Base-by-base conservation (phyloP, 2,113 vertebrate genomes). In the Aptenodytes forsteri region DNA sequence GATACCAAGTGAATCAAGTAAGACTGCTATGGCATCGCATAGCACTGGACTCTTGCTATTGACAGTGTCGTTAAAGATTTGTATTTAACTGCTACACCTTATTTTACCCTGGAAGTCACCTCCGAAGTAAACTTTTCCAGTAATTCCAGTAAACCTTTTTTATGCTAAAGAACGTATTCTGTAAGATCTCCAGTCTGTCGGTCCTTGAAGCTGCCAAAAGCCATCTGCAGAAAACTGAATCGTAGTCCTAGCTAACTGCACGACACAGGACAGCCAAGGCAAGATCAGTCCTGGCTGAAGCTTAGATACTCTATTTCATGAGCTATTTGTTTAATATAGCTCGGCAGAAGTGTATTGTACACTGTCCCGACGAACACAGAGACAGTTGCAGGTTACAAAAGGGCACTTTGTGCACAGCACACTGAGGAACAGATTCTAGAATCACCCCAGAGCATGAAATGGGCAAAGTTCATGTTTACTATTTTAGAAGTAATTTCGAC, bases 391-490 rank as follows among this genome's bases (percentile, higher is more conserved):
- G 7, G 46, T 62, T 69, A 90, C 75, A 70, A 59, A 92, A 76
- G 93, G 75, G 29, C 42, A 83, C 49, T 67, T 7, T 10, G 46
- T 19, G 14, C 65, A 55, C 6, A 7, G 38, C 32, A 64, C 34
- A 32, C 36, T 1, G 2, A 93, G 34, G 42, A 94, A 61, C 49
- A 0, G 0, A 80, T 72, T 87, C 83, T 38, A 94, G 78, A 95
- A 80, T 42, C 18, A 83, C 69, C 92, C 58, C 58, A 46, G 21
- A 91, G 49, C 72, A 65, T 7, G 26, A 93, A 85, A 91, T 3
- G 38, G 75, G 83, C 86, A 90, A 96, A 96, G 93, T 92, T 96
- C 94, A 90, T 70, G 90, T 96, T 97, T 95, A 87, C 79, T 58
- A 72, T 89, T 93, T 81, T 64, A 69, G 49, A 96, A 94, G 83